Percentiles rank a stretch among this genome's conserved stretches.
These are phyloP conservation scores for Dermatemys mawii DNA, from an alignment of 2,113 vertebrate species.

Conservation along the genomic window DNA sequence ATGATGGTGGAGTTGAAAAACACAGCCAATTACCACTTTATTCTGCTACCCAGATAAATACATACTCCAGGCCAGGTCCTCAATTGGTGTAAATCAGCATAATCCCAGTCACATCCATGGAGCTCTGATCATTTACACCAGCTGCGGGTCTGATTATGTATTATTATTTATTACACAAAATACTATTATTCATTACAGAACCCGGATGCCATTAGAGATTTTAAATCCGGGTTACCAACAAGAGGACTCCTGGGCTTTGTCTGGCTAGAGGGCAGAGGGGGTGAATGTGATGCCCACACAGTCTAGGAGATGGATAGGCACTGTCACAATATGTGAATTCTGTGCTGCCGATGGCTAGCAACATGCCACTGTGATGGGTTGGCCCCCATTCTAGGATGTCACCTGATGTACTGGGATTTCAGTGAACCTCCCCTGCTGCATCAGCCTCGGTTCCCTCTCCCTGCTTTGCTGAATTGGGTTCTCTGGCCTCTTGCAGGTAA, in stretches of 20 bases:
- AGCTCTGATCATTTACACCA: neutral
- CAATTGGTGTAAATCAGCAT: accelerated
- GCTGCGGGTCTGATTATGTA: neutral
- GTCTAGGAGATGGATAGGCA: neutral
- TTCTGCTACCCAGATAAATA: neutral
- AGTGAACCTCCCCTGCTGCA: too few relatives aligned
- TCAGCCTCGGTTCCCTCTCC: too few relatives aligned
- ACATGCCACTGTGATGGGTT: too few relatives aligned
- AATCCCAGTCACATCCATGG: neutral
- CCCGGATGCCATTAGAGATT: neutral
- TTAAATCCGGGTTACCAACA: neutral
- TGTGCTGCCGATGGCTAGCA: neutral
- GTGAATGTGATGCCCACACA: neutral
- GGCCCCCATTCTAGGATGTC: too few relatives aligned
- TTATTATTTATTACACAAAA: neutral
- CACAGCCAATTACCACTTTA: neutral
- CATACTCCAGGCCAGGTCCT: neutral
- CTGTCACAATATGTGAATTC: neutral
- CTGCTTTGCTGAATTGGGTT: too few relatives aligned
- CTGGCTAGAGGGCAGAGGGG: neutral
- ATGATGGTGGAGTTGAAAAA: neutral
- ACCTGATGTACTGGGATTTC: too few relatives aligned
- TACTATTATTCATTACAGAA: neutral
- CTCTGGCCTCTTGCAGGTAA: too few relatives aligned
- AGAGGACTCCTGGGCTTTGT: neutral